Evolutionary conservation across 2,888 invertebrate genomes (phyloP), one percentile per base, ranked within the genome.

Genomic region (Machimus rusticus): DNA sequence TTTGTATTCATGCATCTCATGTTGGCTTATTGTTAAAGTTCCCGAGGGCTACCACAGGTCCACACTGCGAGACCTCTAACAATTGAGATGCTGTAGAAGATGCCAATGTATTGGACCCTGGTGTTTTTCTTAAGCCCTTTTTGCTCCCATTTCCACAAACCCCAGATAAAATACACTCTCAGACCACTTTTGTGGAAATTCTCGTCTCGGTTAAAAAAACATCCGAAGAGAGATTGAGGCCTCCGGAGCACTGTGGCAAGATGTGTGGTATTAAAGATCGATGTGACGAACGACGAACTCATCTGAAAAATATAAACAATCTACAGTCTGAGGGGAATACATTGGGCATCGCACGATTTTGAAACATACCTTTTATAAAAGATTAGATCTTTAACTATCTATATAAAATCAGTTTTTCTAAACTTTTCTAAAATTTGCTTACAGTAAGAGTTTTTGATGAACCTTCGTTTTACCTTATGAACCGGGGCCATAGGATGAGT

Each of bases 1-100:
- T 88, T 88, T 88, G 87, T 88, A 86, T 88, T 88, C 87, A 88
- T 87, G 84, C 88, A 87, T 87, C 87, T 86, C 88, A 86, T 86
- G 86, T 86, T 77, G 76, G 86, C 77, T 86, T 86, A 77, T 77
- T 86, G 76, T 77, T 77, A 77, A 85, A 74, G 74, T 85, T 85
- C 85, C 43, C 19, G 85, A 37, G 39, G 66, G 34, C 37, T 84
- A 84, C 66, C 46, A 84, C 37, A 8, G 19, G 19, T 55, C 55
- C 79, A 43, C 55, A 19, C 66, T 28, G 57, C 37, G 57, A 23
- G 74, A 46, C 34, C 74, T n/a, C 31, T 82, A 82, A 23, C 28
- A 66, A 57, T 55, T 82, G 82, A 57, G 82, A 81, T 81, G 28
- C 46, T 51, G 19, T n/a, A 51, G 5, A 19, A 5, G 51, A 1